A percentile compares a stretch with the other conserved stretches of the same genome.
Conservation (phyloP, 2,797 vertebrate genomes). For the Falco naumanni region DNA sequence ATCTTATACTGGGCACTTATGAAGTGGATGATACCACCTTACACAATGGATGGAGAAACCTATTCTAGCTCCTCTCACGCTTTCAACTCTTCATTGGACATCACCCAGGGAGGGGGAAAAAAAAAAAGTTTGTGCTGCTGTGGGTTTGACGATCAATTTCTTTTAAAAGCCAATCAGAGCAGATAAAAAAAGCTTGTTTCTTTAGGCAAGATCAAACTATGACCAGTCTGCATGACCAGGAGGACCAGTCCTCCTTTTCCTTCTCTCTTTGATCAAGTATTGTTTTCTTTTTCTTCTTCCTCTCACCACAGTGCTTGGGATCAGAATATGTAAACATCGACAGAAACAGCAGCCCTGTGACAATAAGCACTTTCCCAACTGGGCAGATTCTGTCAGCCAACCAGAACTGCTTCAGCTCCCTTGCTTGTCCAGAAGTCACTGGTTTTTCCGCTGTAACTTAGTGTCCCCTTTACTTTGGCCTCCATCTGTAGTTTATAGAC, state of each 20-base stretch:
- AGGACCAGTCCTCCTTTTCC: constrained; percentile 78
- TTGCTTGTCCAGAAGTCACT: constrained; percentile 83
- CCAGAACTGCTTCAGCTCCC: constrained; percentile 75
- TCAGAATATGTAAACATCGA: constrained; percentile 86
- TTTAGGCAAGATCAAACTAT: constrained; percentile 74
- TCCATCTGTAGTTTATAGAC: constrained; percentile 85
- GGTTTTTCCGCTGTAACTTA: constrained; percentile 92
- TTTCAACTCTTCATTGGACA: constrained; percentile 52
- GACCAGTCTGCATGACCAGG: constrained; percentile 72
- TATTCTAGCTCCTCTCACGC: constrained; percentile 58
- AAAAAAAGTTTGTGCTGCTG: constrained; percentile 75
- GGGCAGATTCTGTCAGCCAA: constrained; percentile 77
- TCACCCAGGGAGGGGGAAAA: constrained; percentile 34
- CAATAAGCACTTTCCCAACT: constrained; percentile 81
- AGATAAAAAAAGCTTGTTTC: constrained; percentile 72
- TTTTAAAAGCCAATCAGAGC: constrained; percentile 75
- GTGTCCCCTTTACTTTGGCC: constrained; percentile 92
- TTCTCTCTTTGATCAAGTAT: constrained; percentile 83
- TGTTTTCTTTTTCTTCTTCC: constrained; percentile 77
- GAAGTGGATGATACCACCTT: constrained; percentile 52
- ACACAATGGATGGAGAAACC: constrained; percentile 67
- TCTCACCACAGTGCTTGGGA: constrained; percentile 87
- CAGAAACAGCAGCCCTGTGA: constrained; percentile 84
- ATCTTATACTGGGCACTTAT: constrained; percentile 10
- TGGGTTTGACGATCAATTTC: constrained; percentile 83